Percentiles rank a stretch among this genome's conserved stretches.
These are phyloP conservation scores for Silurus meridionalis DNA, from an alignment of 2,113 vertebrate genomes.

Conservation along the genomic window DNA sequence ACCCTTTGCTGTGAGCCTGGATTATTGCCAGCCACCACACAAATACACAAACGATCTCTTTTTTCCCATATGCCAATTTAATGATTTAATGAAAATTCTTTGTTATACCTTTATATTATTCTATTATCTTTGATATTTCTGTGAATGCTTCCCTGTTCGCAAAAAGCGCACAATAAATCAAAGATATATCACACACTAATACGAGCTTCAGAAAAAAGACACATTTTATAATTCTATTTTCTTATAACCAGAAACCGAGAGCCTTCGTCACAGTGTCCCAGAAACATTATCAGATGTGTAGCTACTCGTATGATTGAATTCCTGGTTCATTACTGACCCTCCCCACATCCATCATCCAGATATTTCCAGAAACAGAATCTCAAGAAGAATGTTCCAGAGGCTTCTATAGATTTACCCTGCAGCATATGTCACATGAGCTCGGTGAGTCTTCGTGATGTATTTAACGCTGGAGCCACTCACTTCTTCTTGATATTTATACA, in stretches of 20 bases:
- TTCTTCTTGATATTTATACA: slow-evolving; percentile 49
- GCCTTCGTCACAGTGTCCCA: slow-evolving; percentile 39
- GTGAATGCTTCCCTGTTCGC: slow-evolving; percentile 38
- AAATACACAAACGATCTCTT: slow-evolving; percentile 45
- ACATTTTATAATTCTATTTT: slow-evolving; percentile 35
- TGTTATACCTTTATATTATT: slow-evolving; percentile 32
- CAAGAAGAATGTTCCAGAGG: slow-evolving; percentile 39
- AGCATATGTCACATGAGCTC: slow-evolving; percentile 44
- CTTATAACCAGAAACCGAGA: slow-evolving; percentile 32
- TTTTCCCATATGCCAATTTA: slow-evolving; percentile 11
- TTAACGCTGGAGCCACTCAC: slow-evolving; percentile 34
- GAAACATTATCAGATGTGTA: slow-evolving; percentile 52
- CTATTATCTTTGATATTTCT: slow-evolving; percentile 39
- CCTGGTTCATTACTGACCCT: slow-evolving; percentile 43
- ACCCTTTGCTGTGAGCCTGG: slow-evolving; percentile 49
- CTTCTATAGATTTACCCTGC: slow-evolving; percentile 22
- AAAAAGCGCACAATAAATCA: slow-evolving; percentile 32
- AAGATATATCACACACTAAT: slow-evolving; percentile 27
- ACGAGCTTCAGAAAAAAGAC: slow-evolving; percentile 16
- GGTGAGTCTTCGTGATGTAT: slow-evolving; percentile 39
- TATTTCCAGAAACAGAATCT: slow-evolving; percentile 44
- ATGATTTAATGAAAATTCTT: slow-evolving; percentile 52
- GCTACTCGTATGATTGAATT: slow-evolving; percentile 45
- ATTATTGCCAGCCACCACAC: slow-evolving; percentile 44
- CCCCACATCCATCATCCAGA: slow-evolving; percentile 44